phyloP scores from a whole-genome alignment of 2,888 invertebrate species.

The Nephrotoma appendiculata region DNA sequence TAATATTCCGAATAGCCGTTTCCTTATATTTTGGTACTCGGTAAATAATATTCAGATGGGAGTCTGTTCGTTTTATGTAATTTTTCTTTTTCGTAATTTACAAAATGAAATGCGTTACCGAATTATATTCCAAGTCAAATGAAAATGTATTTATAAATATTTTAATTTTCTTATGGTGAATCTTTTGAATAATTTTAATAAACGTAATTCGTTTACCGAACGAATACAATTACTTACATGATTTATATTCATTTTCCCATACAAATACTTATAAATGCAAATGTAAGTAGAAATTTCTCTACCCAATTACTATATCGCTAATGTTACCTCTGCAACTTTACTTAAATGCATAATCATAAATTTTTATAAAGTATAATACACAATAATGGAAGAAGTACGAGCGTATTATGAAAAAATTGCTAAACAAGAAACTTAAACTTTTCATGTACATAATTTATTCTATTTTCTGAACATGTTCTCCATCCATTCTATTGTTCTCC shows the following conservation, averaged over 20 bases:
- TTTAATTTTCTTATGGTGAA: not conserved
- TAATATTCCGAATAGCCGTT: not conserved
- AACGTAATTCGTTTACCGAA: not conserved
- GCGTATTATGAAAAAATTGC: not conserved
- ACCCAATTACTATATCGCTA: not conserved
- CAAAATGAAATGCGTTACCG: not conserved
- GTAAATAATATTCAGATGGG: too few relatives aligned
- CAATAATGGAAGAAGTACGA: not conserved
- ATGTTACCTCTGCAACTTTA: not conserved
- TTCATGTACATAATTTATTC: not conserved
- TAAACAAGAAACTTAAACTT: not conserved
- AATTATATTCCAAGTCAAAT: not conserved
- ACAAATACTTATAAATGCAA: not conserved
- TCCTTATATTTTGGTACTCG: not conserved
- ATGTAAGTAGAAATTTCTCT: not conserved
- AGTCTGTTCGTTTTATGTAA: too few relatives aligned
- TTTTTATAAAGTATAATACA: not conserved
- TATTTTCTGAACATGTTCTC: not conserved
- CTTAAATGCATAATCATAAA: not conserved
- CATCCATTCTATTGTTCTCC: not conserved
- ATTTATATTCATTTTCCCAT: not conserved
- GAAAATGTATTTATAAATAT: not conserved
- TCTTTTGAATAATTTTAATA: not conserved
- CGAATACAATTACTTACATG: not conserved
- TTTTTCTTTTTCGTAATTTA: too few relatives aligned